Conservation (phyloP, 2,888 invertebrate genomes). For the Eupithecia abbreviata region DNA sequence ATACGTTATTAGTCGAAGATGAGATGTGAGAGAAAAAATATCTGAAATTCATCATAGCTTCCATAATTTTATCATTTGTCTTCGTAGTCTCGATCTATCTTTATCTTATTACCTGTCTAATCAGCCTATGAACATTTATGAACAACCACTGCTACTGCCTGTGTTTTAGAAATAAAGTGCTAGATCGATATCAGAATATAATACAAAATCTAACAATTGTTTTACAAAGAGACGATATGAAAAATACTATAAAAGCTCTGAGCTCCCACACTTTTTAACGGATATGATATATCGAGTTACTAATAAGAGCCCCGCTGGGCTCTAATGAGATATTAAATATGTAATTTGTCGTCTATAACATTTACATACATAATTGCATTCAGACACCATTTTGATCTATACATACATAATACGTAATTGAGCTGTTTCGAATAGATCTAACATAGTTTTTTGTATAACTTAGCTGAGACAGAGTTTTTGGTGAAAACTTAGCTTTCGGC, state of each 20-base stretch:
- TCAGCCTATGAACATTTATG: no score
- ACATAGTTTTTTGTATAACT: not conserved
- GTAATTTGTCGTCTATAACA: not conserved
- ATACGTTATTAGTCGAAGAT: not conserved
- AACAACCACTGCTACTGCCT: no score
- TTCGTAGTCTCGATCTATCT: no score
- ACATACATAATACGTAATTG: not conserved
- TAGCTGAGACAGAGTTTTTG: not conserved
- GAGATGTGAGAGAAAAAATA: no score
- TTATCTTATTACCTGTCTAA: no score
- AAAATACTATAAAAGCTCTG: not conserved
- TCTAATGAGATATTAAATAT: not conserved
- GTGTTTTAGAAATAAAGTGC: no score
- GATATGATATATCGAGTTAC: slow-evolving; percentile 5
- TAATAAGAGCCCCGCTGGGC: slow-evolving; percentile 2
- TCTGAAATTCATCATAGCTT: no score
- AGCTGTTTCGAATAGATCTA: not conserved
- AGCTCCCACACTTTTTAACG: not conserved
- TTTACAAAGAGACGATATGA: not conserved
- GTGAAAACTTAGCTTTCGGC: not conserved
- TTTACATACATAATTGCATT: slow-evolving; percentile 6
- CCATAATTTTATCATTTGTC: no score
- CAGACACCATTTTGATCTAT: not conserved
- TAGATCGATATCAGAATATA: no score
- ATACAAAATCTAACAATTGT: no score